phyloP scores from a whole-genome alignment of 2,888 invertebrate genomes.

The Drosophila multiciliata region DNA sequence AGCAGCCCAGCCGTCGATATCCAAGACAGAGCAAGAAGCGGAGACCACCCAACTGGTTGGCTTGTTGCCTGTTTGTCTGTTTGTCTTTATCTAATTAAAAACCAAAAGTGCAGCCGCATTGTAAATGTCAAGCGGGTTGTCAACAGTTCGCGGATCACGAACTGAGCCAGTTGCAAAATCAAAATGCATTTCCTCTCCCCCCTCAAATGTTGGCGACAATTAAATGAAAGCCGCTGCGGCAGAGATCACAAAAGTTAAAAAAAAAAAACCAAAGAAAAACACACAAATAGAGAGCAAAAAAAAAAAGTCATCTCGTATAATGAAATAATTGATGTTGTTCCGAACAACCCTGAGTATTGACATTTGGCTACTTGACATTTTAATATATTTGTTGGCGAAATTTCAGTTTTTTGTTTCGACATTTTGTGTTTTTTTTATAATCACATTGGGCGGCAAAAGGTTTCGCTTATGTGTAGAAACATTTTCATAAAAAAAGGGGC shows the following conservation, averaged over 20 bases:
- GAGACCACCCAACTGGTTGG: constrained; percentile 57
- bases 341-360: constrained; percentile 63
- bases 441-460: constrained; percentile 25
- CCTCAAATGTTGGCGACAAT: constrained; percentile 48
- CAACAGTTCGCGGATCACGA: constrained; percentile 71
- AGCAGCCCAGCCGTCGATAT: constrained; percentile 75
- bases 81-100: constrained; percentile 71
- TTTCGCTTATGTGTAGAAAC: constrained; percentile 25
- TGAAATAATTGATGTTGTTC: constrained; percentile 69
- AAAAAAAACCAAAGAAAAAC: neutral
- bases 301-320: constrained; percentile 49
- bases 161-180: constrained; percentile 74
- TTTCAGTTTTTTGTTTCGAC: constrained; percentile 26
- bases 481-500: constrained; percentile 43
- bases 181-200: constrained; percentile 68
- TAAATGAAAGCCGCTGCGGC: constrained; percentile 58
- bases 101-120: constrained; percentile 74
- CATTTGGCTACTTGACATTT: constrained; percentile 78
- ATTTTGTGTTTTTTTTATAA: constrained; percentile 39
- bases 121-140: constrained; percentile 75
- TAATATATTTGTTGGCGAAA: constrained; percentile 73
- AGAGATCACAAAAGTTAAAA: constrained; percentile 37
- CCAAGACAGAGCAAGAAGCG: constrained; percentile 36
- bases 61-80: constrained; percentile 20
- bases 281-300: constrained; percentile 10